Conservation (phyloP, 2,888 invertebrate genomes). For the Synanthedon formicaeformis region DNA sequence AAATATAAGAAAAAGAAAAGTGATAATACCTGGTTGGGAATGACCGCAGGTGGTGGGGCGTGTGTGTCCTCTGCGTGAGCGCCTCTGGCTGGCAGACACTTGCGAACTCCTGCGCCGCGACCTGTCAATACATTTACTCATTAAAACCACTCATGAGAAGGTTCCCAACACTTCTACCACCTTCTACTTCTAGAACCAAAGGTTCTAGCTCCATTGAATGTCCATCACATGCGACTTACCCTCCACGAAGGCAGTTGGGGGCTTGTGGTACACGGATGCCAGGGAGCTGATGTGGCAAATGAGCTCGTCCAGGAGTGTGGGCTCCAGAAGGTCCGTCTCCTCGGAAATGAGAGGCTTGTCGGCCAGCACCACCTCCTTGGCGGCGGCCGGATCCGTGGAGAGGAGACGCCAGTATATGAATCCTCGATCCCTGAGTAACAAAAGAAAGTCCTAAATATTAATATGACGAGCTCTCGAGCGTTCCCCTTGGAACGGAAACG, state of each 20-base stretch:
- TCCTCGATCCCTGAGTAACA: conserved; percentile 84
- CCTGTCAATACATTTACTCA: conserved; percentile 22
- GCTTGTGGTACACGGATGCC: conserved; percentile 99
- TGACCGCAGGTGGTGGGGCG: conserved; percentile 67
- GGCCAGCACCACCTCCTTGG: conserved; percentile 98
- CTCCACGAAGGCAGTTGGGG: conserved; percentile 98
- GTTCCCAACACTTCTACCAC: no score
- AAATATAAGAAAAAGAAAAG: no score
- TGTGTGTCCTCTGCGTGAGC: conserved; percentile 32
- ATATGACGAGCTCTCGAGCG: no score
- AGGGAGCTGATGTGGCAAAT: conserved; percentile 98
- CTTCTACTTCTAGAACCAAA: no score
- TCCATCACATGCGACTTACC: conserved; percentile 54
- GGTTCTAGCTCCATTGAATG: no score
- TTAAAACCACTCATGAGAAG: no score
- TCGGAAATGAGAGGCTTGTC: conserved; percentile 99
- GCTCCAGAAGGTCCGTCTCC: conserved; percentile 97
- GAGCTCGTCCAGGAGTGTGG: conserved; percentile 95
- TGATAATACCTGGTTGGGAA: conserved; percentile 70
- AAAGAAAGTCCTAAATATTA: no score
- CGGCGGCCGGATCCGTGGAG: conserved; percentile 98
- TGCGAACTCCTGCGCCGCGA: conserved; percentile 80
- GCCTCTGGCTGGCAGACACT: conserved; percentile 81
- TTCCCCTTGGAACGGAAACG: no score
- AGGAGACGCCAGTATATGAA: conserved; percentile 99